These are phyloP conservation scores for Yponomeuta evonymella DNA, from an alignment of 2,888 invertebrate genomes.

Conservation along the genomic window DNA sequence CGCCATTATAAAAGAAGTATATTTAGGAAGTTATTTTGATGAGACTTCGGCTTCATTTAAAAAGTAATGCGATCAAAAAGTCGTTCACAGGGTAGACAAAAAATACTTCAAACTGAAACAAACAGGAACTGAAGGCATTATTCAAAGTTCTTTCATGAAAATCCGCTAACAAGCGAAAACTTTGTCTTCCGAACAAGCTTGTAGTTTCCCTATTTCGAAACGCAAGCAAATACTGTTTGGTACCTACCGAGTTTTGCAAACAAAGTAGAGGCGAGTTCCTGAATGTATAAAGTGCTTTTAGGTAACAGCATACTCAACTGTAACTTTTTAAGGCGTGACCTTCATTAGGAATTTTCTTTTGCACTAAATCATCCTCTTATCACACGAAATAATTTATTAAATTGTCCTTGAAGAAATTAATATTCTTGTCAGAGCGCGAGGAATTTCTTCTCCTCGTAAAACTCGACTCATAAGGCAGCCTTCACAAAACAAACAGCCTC, in stretches of 20 bases:
- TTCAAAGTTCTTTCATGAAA: constrained; percentile 34
- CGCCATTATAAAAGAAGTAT: too few species aligned
- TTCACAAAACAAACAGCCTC: constrained; percentile 45
- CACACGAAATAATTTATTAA: constrained; percentile 11
- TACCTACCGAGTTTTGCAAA: constrained; percentile 6
- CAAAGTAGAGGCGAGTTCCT: constrained; percentile 5
- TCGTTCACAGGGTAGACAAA: constrained; percentile 18
- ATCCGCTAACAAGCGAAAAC: constrained; percentile 38
- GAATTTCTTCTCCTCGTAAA: constrained; percentile 25
- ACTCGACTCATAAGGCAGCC: constrained; percentile 28
- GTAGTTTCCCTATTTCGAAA: constrained; percentile 14
- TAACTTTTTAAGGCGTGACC: constrained; percentile 13
- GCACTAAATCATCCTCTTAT: constrained; percentile 8
- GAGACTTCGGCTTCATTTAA: not conserved
- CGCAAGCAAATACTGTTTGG: constrained; percentile 14
- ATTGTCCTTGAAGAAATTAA: constrained; percentile 32
- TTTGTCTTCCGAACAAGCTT: constrained; percentile 25
- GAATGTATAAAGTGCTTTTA: constrained; percentile 1
- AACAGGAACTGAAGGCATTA: constrained; percentile 28
- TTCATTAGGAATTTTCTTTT: constrained; percentile 4
- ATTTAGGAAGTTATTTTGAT: not conserved
- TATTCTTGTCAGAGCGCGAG: constrained; percentile 39
- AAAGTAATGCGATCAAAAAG: constrained; percentile 22
- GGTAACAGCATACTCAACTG: not conserved
- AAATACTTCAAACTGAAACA: constrained; percentile 23